phyloP scores from a whole-genome alignment of 2,797 vertebrate species.

The Acanthurus tractus region DNA sequence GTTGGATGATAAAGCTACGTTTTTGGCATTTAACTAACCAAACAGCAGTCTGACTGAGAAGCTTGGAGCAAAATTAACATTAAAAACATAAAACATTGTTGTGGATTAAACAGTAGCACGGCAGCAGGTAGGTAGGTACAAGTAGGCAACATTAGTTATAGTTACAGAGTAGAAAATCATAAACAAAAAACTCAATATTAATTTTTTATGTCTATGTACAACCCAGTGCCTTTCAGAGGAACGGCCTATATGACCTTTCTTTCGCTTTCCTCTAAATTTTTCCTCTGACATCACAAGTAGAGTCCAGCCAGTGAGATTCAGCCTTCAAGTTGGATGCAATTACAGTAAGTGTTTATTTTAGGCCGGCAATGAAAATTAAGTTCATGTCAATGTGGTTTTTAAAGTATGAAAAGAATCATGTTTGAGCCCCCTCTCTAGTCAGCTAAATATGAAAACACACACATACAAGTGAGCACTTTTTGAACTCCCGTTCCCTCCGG shows the following conservation, averaged over 20 bases:
- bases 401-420: constrained; percentile 33
- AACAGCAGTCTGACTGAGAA: constrained; percentile 90
- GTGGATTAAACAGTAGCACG: constrained; percentile 86
- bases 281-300: constrained; percentile 78
- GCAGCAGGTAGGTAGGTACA: constrained; percentile 83
- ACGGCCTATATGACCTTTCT: constrained; percentile 52
- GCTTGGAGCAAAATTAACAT: constrained; percentile 74
- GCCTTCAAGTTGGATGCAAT: constrained; percentile 54
- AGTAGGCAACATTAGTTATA: constrained; percentile 91
- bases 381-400: constrained; percentile 12
- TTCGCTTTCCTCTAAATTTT: constrained; percentile 69
- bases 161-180: constrained; percentile 88
- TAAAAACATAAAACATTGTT: constrained; percentile 57
- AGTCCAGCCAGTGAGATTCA: constrained; percentile 85
- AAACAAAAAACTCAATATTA: constrained; percentile 80
- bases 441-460: constrained; percentile 38
- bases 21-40: constrained; percentile 88
- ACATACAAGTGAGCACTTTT: constrained; percentile 23
- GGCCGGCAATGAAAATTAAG: constrained; percentile 8
- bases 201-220: constrained; percentile 89
- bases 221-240: constrained; percentile 89
- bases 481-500: background rate
- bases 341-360: constrained; percentile 49
- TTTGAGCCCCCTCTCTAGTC: constrained; percentile 31
- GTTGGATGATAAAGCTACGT: constrained; percentile 89